Evolutionary conservation across 2,888 invertebrate genomes (phyloP).

Genomic region (Dioctria linearis): DNA sequence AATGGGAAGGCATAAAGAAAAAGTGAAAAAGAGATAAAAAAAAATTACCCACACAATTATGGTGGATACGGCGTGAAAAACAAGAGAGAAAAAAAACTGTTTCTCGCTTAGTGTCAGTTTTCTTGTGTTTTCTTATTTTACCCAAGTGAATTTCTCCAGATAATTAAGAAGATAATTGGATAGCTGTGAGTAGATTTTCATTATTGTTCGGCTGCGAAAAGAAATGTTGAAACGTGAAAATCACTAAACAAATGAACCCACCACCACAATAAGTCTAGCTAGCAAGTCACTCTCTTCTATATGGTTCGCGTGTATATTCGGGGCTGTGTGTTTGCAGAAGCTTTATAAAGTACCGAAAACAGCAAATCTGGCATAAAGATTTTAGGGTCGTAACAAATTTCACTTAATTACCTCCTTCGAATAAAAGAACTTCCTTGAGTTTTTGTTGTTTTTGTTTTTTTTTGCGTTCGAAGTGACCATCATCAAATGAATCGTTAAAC

Average conservation of each 20-base stretch:
- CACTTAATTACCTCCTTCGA: no score
- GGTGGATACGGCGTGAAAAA: not conserved
- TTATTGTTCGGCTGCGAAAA: slow-evolving; percentile 34
- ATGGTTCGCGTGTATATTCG: no score
- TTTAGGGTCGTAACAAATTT: no score
- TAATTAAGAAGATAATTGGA: slow-evolving; percentile 50
- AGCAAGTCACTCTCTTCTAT: no score
- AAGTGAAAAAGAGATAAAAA: not conserved
- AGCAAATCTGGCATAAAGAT: no score
- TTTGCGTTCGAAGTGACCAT: no score
- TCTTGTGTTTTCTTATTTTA: slow-evolving; percentile 37
- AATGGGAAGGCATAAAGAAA: not conserved
- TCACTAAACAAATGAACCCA: not conserved
- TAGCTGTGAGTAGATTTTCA: slow-evolving; percentile 39
- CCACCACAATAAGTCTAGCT: no score
- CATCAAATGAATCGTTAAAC: no score
- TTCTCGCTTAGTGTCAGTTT: not conserved
- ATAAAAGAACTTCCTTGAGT: no score
- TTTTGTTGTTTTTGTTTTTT: no score
- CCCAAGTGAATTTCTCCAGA: slow-evolving; percentile 46
- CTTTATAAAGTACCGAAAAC: no score
- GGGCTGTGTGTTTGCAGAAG: no score
- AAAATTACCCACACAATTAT: not conserved
- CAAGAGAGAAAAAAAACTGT: not conserved
- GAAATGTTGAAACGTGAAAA: slow-evolving; percentile 11